Base-by-base conservation (phyloP, 2,888 invertebrate species). In the Rhopalosiphum nymphaeae region DNA sequence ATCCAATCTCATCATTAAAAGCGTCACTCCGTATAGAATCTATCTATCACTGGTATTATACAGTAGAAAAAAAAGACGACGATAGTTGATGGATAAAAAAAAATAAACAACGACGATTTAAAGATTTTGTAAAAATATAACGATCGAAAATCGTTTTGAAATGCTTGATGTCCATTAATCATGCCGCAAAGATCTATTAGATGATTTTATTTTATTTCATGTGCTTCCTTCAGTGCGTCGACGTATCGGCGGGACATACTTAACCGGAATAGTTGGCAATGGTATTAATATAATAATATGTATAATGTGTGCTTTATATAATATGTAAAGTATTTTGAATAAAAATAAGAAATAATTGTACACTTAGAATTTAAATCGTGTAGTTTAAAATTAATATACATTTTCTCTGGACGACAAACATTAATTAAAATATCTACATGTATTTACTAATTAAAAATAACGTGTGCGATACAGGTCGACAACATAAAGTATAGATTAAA, bases 1-100 rank as follows among this genome's bases (percentile, higher is more conserved):
- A 90, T 94, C 93, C 53, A 94, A 94, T 94, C 85, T 94, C 84
- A 86, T 94, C 93, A 90, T 94, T 94, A 94, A 90, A 94, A 94
- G 93, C 93, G 86, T 94, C 93, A 85, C 53, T 61, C 85, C 49
- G 84, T 89, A 61, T 90, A 57, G 90, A 93, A 93, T 85, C 93
- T 89, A 93, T 93, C 90, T 84, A n/a, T 93, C 61, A 49, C 26
- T 26, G 89, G 53, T 84, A 86, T 10, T 46, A 56, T 21, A 67
- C 13, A n/a, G 9, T n/a, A 49, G 29, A 86, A 92, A 67, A 92
- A 78, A 89, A 89, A n/a, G 36, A 78, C 46, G 42, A 29, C 26
- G 61, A 61, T 78, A 78, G 21, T 78, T 21, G 21, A 46, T 16
- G 29, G 36, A 87, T 49, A 42, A 91, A 78, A 56, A 56, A 56